A percentile compares a stretch with the other conserved stretches of the same genome.
These are phyloP conservation scores for Isichthys henryi DNA, from an alignment of 2,113 vertebrate species.

Conservation along the genomic window DNA sequence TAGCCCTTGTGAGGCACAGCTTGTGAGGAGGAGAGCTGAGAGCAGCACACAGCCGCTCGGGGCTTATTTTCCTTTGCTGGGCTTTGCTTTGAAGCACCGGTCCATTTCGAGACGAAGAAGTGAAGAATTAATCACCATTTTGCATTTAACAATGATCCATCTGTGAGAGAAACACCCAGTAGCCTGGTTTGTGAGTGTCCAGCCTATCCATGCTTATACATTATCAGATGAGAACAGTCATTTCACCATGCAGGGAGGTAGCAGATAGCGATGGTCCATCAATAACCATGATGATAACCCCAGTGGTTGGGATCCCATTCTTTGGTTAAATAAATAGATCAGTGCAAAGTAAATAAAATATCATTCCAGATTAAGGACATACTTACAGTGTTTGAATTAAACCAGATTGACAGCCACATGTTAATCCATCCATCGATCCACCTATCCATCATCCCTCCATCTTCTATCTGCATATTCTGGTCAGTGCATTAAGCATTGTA, in stretches of 20 bases:
- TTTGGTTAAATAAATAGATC: not conserved
- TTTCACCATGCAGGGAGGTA: not conserved
- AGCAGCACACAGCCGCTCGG: not conserved
- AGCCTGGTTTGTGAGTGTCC: not conserved
- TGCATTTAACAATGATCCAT: not conserved
- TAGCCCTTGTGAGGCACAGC: not conserved
- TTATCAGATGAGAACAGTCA: not conserved
- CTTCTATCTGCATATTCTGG: not conserved
- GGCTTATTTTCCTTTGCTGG: not conserved
- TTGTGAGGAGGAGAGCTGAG: not conserved
- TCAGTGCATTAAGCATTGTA: not conserved
- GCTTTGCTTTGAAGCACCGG: not conserved
- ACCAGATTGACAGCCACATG: not conserved
- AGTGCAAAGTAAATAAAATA: not conserved
- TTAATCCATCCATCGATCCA: not conserved
- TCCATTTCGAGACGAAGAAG: not conserved
- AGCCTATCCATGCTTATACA: not conserved
- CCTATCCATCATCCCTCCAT: not conserved
- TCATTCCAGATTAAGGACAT: not conserved
- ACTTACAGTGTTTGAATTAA: not conserved
- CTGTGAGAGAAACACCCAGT: not conserved
- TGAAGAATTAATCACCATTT: not conserved
- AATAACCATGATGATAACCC: not conserved
- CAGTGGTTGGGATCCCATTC: not conserved
- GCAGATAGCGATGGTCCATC: not conserved